Evolutionary conservation across 2,113 vertebrate genomes (phyloP).

Genomic region (Anas platyrhynchos): DNA sequence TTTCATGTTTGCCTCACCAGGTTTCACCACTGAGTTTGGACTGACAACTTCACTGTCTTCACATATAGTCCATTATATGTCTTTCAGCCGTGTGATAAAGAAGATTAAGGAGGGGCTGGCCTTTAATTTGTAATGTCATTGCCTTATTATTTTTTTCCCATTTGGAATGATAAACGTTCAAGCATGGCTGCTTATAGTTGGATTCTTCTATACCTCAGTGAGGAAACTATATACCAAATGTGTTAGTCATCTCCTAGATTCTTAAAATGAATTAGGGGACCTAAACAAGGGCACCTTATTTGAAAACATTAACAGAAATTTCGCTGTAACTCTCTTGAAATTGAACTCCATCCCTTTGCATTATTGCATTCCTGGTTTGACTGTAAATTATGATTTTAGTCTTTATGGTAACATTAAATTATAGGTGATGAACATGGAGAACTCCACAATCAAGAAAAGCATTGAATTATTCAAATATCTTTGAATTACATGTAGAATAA

Average conservation of each 20-base stretch:
- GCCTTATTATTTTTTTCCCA: background rate
- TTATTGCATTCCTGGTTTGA: conserved; percentile 16
- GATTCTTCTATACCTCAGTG: background rate
- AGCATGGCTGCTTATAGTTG: background rate
- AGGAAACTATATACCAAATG: background rate
- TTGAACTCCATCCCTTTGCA: background rate
- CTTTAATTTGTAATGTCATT: background rate
- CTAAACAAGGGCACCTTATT: background rate
- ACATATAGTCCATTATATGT: background rate
- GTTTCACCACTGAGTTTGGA: background rate
- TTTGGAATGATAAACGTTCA: background rate
- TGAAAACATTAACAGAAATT: conserved; percentile 16
- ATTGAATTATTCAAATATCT: conserved; percentile 42
- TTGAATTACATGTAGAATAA: conserved; percentile 40
- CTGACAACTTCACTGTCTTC: background rate
- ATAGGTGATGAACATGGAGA: conserved; percentile 17
- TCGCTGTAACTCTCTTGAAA: conserved; percentile 8
- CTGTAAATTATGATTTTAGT: conserved; percentile 26
- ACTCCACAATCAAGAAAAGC: conserved; percentile 29
- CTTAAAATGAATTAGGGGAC: background rate
- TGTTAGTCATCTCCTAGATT: background rate
- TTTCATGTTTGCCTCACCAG: background rate
- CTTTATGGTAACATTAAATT: conserved; percentile 33
- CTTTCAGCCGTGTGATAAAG: background rate
- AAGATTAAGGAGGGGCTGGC: background rate